Base-by-base conservation (phyloP, 2,888 invertebrate genomes). In the Malachius bipustulatus region DNA sequence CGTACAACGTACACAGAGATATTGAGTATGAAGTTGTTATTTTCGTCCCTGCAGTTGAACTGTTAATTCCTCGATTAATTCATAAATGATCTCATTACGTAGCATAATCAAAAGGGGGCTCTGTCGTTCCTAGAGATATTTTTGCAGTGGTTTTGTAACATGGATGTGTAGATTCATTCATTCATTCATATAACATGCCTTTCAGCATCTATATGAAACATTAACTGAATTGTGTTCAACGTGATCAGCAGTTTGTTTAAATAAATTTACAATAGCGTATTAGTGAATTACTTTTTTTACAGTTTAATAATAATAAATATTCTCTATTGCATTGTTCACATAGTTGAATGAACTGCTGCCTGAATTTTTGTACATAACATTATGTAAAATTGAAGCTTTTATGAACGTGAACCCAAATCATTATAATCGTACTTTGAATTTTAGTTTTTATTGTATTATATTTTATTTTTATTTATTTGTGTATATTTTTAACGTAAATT, bases 81-180 rank as follows among this genome's bases (percentile, higher is more conserved):
- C 24, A 36, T 47, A 45, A 34, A 44, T 53, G 53, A 53, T 54
- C 54, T 53, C 53, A 52, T 46, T 16, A 12, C 30, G 43, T 52
- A 50, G 49, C 49, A 45, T 52, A 51, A 53, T 54, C 52, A 51
- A 54, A 52, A 53, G 40, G 48, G 48, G 45, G 40, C 36, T 35
- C 36, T 35, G 43, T 34, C 38, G 41, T 45, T 48, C 42, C 48
- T 49, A 49, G 45, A 51, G 43, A 55, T 57, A 58, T 57, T 58
- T 57, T 58, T 56, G 49, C 56, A 57, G 51, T 54, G 48, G 47
- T 54, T 55, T 56, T 56, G 48, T 56, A 52, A 45, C 49, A 46
- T 49, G 43, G 38, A 46, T 48, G 47, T 49, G 38, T 47, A 46
- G 39, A 38, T 45, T 45, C 45, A 36, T 42, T 38, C 37, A 28